Conservation (phyloP, 1,140 invertebrate species). For the Acyrthosiphon pisum region DNA sequence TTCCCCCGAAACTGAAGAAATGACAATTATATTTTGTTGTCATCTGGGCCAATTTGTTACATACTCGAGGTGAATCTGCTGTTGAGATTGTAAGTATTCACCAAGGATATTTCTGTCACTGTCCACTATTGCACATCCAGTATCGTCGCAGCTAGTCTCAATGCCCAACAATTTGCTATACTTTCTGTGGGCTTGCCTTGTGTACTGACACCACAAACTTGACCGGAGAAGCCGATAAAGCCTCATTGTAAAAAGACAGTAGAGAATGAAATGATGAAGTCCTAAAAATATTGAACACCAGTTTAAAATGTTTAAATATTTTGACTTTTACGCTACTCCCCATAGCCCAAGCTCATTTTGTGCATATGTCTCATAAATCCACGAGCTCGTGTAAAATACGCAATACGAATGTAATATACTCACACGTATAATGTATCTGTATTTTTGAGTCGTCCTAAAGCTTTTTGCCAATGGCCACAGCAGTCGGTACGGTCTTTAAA, state of each 20-base stretch:
- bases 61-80: constrained; percentile 76
- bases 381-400: neutral
- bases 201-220: too few relatives aligned
- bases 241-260: neutral
- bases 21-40: constrained; percentile 32
- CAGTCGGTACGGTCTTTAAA: too few relatives aligned
- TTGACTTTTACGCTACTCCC: neutral
- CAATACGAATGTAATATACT: neutral
- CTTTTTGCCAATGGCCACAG: too few relatives aligned
- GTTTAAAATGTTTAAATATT: neutral
- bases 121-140: constrained; percentile 87
- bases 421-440: neutral
- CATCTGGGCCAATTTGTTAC: constrained; percentile 51
- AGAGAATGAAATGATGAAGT: neutral
- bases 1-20: constrained; percentile 81
- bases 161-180: constrained; percentile 75
- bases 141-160: constrained; percentile 99
- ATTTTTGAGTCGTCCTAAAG: neutral
- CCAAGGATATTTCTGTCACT: constrained; percentile 75
- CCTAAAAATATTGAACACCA: neutral
- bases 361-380: too few relatives aligned
- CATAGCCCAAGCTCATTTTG: neutral
- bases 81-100: constrained; percentile 81
- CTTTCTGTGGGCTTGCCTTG: neutral
- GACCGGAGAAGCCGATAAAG: neutral